These are phyloP conservation scores for Alexandromys fortis DNA, from an alignment of 2,113 vertebrate genomes.

Conservation along the genomic window DNA sequence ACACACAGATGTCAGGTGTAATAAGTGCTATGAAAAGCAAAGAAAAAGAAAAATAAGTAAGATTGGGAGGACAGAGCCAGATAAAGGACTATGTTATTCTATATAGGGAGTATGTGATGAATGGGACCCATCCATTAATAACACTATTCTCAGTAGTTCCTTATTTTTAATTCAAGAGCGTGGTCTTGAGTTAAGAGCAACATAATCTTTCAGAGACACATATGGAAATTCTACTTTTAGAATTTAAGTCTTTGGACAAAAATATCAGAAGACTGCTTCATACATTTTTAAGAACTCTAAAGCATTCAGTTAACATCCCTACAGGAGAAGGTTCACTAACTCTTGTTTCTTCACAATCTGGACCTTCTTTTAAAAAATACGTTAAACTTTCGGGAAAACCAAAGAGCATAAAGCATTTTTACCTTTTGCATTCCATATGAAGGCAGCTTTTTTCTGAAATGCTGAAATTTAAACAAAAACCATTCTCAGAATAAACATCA, in stretches of 20 bases:
- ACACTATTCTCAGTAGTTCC: background rate
- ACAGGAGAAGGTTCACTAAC: background rate
- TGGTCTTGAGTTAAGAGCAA: background rate
- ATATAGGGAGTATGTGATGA: background rate
- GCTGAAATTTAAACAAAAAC: conserved; percentile 84
- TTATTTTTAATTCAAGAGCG: background rate
- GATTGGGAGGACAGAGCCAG: background rate
- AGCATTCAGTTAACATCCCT: background rate
- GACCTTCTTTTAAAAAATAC: background rate
- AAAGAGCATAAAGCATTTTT: conserved; percentile 54
- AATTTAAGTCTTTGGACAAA: background rate
- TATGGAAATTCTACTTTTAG: background rate
- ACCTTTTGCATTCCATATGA: conserved; percentile 94
- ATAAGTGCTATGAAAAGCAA: conserved; percentile 13
- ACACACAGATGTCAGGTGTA: conserved; percentile 22
- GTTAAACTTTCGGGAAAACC: conserved; percentile 19
- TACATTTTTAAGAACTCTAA: background rate
- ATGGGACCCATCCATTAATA: background rate
- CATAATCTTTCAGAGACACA: background rate
- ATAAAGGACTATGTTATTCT: background rate
- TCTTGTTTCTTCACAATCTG: background rate
- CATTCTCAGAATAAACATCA: conserved; percentile 16
- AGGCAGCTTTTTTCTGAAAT: conserved; percentile 95
- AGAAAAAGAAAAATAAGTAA: conserved; percentile 14
- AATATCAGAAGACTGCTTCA: background rate